phyloP scores from a whole-genome alignment of 2,113 vertebrate species.

The Pterocles gutturalis region DNA sequence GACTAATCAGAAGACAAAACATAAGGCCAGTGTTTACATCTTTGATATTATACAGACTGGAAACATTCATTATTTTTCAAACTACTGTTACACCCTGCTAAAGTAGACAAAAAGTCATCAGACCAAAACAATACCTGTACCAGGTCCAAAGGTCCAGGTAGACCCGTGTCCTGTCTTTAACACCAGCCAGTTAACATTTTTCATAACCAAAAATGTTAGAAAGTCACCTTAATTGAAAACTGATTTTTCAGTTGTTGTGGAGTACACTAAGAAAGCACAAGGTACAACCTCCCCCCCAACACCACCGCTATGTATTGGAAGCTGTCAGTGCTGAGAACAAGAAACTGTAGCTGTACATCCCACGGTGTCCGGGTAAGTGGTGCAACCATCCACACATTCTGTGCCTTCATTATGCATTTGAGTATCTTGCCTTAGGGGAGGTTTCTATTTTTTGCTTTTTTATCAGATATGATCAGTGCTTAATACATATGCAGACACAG shows the following conservation, averaged over 20 bases:
- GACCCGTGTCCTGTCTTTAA: background rate
- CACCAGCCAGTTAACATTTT: background rate
- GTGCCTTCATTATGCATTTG: background rate
- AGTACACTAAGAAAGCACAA: background rate
- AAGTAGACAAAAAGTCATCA: background rate
- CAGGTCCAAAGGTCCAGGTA: background rate
- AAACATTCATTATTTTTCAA: background rate
- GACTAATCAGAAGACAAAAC: background rate
- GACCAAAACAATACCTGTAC: background rate
- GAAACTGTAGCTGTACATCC: background rate
- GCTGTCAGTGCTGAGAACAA: background rate
- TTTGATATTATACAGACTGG: background rate
- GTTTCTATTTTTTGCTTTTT: background rate
- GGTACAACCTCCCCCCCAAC: background rate
- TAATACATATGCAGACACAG: background rate
- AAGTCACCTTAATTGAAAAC: background rate
- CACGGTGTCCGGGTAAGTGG: fast-evolving
- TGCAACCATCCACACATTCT: background rate
- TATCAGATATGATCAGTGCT: background rate
- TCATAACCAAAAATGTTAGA: background rate
- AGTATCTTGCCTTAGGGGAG: background rate
- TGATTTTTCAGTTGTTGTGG: background rate
- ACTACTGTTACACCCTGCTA: background rate
- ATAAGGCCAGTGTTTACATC: background rate
- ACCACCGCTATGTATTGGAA: fast-evolving